These are phyloP conservation scores for Forbesichthys papilliferus DNA, from an alignment of 2,113 vertebrate genomes.

Conservation along the genomic window DNA sequence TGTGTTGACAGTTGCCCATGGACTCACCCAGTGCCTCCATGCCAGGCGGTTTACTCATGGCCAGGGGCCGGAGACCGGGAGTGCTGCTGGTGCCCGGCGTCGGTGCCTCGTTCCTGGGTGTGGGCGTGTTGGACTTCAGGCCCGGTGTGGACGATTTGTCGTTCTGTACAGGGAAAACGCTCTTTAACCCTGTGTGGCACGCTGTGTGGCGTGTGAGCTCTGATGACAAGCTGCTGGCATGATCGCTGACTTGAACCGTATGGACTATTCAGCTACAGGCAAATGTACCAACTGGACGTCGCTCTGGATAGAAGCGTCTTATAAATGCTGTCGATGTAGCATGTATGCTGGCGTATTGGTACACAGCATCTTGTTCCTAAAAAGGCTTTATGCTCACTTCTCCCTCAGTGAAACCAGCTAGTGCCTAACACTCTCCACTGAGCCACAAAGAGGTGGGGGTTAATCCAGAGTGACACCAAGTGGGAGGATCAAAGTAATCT, in stretches of 20 bases:
- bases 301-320: too few species aligned
- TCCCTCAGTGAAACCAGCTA: constrained; percentile 1
- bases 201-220: too few species aligned
- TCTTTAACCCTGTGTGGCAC: constrained; percentile 17
- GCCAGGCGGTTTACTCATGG: constrained; percentile 84
- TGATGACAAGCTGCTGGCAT: too few species aligned
- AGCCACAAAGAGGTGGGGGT: background rate
- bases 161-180: constrained; percentile 74
- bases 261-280: too few species aligned
- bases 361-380: too few species aligned
- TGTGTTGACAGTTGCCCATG: background rate
- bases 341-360: too few species aligned
- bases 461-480: constrained; percentile 65
- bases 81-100: constrained; percentile 94
- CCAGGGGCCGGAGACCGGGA: constrained; percentile 86
- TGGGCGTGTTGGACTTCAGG: constrained; percentile 95
- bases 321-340: too few species aligned
- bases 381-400: too few species aligned
- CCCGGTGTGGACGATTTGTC: constrained; percentile 95
- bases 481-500: constrained; percentile 67
- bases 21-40: constrained; percentile 84
- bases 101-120: constrained; percentile 88
- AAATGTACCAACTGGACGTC: too few species aligned
- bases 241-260: too few species aligned
- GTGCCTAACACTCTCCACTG: background rate